Base-by-base conservation (phyloP, 2,113 vertebrate species). In the Perccottus glenii region DNA sequence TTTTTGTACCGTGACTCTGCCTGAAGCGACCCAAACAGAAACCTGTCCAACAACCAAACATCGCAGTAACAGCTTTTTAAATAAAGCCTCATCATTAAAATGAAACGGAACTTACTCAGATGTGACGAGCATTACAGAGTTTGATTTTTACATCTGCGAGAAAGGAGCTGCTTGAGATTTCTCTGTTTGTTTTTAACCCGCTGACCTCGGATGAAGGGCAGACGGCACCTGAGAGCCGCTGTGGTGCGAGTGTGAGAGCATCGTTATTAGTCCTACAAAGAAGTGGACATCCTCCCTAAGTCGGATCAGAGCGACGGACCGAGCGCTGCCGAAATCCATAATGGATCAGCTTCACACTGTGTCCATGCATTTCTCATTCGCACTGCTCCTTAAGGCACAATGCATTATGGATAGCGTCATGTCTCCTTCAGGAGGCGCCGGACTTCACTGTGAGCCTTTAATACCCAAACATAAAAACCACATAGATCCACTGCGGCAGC, bases 341-440 rank as follows among this genome's bases (percentile, higher is more conserved):
- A n/a, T 12, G 9, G 33, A 36, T 19, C 16, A 19, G 8, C 16
- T 9, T 4, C 48, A 36, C 33, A 14, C 32, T 53, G 51, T 33
- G 51, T 11, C 48, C 7, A 3, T 6, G 52, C 32, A 36, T 55
- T 55, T 55, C 52, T 55, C 8, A 55, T 55, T 55, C 52, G 14
- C 52, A 33, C 52, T 14, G 14, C 32, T 55, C 32, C 52, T 55
- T 36, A 36, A 12, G 52, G 52, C 33, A 3, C 33, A 12, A 55
- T 55, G 52, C 52, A 55, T 55, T 55, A 55, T 55, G 52, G 33
- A 55, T 55, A 33, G 33, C 52, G 33, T 55, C 52, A 55, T 55
- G 52, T 55, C 52, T 36, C 52, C 52, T 55, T 55, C 52, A 55
- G 52, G 52, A 55, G 52, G 52, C 52, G 52, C 52, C 52, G 52